phyloP scores from a whole-genome alignment of 2,113 vertebrate species.

The Atlantisia rogersi region DNA sequence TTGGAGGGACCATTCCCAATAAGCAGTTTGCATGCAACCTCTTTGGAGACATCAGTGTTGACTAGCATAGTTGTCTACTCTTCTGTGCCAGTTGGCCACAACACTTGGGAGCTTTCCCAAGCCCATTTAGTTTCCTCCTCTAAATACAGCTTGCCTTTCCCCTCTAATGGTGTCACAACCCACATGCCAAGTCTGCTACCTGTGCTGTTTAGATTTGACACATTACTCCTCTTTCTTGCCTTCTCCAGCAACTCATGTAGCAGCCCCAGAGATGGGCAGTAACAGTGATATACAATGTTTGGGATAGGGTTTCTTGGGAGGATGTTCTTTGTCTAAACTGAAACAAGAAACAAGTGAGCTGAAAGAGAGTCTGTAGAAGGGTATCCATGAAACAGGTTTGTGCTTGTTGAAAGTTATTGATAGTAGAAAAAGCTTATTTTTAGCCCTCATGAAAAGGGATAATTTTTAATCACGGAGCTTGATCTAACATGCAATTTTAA shows the following conservation, averaged over 20 bases:
- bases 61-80: background rate
- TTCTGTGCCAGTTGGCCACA: background rate
- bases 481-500: background rate
- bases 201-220: background rate
- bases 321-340: background rate
- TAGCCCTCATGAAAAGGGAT: background rate
- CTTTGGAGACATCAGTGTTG: background rate
- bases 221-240: background rate
- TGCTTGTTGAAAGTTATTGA: background rate
- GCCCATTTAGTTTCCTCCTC: background rate
- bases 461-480: background rate
- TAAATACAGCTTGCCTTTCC: background rate
- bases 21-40: background rate
- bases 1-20: background rate
- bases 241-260: background rate
- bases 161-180: background rate
- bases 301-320: background rate
- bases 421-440: background rate
- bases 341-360: background rate
- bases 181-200: background rate
- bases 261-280: background rate
- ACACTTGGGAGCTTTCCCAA: background rate
- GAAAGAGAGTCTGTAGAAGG: background rate
- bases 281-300: background rate
- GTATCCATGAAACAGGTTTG: background rate